Percentiles rank a stretch among this genome's conserved stretches.
These are phyloP conservation scores for Actias luna DNA, from an alignment of 2,888 invertebrate species.

Conservation along the genomic window DNA sequence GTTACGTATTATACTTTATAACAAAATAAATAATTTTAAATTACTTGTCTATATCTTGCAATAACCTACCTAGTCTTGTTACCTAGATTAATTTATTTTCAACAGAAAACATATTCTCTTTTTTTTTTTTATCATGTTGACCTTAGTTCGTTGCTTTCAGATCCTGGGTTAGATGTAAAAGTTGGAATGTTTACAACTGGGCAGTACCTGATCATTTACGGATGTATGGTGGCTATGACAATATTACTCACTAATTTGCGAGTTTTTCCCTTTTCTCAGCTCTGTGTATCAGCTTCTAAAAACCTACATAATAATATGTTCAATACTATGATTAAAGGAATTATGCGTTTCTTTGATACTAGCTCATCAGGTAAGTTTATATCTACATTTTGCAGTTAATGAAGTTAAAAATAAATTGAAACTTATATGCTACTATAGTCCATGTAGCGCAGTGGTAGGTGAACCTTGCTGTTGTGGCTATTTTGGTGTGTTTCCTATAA, in stretches of 20 bases:
- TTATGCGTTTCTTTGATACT: constrained; percentile 89
- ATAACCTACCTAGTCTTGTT: too few species aligned
- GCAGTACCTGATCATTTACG: constrained; percentile 84
- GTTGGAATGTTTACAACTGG: constrained; percentile 66
- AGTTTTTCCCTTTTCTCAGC: constrained; percentile 83
- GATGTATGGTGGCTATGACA: constrained; percentile 71
- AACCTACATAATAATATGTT: constrained; percentile 88
- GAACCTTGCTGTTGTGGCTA: too few species aligned
- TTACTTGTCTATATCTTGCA: too few species aligned
- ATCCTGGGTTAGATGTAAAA: constrained; percentile 58
- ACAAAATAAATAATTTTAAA: too few species aligned
- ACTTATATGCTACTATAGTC: too few species aligned
- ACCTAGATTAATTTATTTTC: background rate
- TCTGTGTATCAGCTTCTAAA: constrained; percentile 85
- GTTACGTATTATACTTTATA: too few species aligned
- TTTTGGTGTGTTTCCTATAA: too few species aligned
- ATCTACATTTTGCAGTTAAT: background rate
- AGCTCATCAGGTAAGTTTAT: constrained; percentile 85
- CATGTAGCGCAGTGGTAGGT: too few species aligned
- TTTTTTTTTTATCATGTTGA: background rate
- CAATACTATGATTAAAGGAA: constrained; percentile 70
- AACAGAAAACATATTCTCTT: background rate
- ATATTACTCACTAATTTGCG: constrained; percentile 82
- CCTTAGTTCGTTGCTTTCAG: constrained; percentile 32
- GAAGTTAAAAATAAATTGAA: too few species aligned